These are phyloP conservation scores for Mobula hypostoma DNA, from an alignment of 2,113 vertebrate species.

Conservation along the genomic window DNA sequence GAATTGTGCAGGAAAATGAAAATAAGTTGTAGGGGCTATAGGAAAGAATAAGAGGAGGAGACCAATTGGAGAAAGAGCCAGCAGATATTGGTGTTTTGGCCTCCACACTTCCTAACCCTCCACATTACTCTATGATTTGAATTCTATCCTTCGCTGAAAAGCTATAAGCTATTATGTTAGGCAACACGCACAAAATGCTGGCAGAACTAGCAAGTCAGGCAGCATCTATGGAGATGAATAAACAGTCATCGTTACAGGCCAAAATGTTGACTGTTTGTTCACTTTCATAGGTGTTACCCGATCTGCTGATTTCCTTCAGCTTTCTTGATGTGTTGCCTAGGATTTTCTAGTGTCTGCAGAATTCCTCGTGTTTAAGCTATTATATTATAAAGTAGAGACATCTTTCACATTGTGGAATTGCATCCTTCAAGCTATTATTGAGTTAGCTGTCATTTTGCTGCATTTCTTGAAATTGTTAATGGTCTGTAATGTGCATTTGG, in stretches of 20 bases:
- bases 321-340: too few species aligned
- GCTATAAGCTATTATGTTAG: too few species aligned
- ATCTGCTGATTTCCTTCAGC: too few species aligned
- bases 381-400: not conserved
- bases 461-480: not conserved
- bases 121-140: not conserved
- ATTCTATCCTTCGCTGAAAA: not conserved
- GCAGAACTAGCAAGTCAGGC: too few species aligned
- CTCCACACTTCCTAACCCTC: not conserved
- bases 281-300: too few species aligned
- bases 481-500: not conserved
- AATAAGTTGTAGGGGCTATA: not conserved
- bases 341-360: too few species aligned
- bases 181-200: too few species aligned
- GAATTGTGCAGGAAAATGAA: not conserved
- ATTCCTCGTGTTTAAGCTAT: too few species aligned
- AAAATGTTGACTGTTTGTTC: too few species aligned
- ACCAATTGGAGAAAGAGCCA: not conserved
- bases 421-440: not conserved
- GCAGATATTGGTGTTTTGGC: too few species aligned
- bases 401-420: not conserved
- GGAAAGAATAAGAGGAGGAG: not conserved
- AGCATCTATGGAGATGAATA: too few species aligned
- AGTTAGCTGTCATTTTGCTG: not conserved
- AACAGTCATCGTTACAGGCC: too few species aligned